Evolutionary conservation across 2,113 vertebrate species (phyloP).

Genomic region (Sigmodon hispidus): DNA sequence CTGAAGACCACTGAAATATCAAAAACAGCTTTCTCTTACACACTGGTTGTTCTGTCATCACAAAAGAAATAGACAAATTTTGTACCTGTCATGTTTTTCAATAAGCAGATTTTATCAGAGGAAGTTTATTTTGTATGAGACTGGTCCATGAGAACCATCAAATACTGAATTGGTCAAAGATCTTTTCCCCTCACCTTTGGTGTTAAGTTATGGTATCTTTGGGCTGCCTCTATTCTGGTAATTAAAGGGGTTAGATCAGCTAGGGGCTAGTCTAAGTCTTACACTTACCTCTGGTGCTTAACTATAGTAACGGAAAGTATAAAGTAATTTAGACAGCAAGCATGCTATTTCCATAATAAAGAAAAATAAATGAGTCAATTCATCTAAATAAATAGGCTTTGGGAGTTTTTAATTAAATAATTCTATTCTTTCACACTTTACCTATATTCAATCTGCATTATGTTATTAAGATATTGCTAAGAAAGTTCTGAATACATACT

Average conservation of each 20-base stretch:
- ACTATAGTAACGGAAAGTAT: neutral
- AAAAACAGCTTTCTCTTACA: neutral
- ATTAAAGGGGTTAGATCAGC: neutral
- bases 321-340: neutral
- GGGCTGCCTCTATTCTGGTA: neutral
- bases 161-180: neutral
- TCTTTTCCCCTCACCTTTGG: neutral
- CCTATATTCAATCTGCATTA: neutral
- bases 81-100: neutral
- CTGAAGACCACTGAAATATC: neutral
- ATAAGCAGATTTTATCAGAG: neutral
- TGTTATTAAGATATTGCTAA: constrained; percentile 5
- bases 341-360: neutral
- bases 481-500: neutral
- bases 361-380: constrained; percentile 15
- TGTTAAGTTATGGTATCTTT: neutral
- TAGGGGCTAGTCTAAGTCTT: neutral
- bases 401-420: neutral
- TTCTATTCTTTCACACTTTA: neutral
- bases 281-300: neutral
- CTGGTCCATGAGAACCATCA: neutral
- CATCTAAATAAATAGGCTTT: neutral
- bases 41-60: neutral
- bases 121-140: neutral
- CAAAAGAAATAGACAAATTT: neutral